Conservation (phyloP, 2,113 vertebrate genomes). For the Pterocles gutturalis region DNA sequence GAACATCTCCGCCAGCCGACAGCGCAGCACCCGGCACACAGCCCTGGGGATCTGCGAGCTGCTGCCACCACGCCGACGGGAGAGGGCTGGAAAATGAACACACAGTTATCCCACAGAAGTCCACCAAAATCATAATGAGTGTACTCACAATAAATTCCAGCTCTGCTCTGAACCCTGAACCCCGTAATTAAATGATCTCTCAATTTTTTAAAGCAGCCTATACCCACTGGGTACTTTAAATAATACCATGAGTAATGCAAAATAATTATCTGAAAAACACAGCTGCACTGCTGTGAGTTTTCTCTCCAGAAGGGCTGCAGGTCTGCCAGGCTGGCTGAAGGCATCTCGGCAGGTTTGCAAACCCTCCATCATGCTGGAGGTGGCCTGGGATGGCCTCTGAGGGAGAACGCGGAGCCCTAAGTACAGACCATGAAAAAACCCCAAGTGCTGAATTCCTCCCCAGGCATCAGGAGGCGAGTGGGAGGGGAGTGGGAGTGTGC, state of each 20-base stretch:
- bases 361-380: background rate
- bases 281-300: accelerated
- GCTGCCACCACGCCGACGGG: too few species aligned
- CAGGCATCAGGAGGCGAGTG: background rate
- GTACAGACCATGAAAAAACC: background rate
- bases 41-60: background rate
- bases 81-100: background rate
- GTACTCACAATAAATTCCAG: background rate
- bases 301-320: background rate
- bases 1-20: background rate
- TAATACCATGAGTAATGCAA: background rate
- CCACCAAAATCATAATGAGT: background rate
- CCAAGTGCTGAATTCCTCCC: accelerated
- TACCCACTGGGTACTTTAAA: background rate
- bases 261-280: background rate
- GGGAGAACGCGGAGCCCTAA: background rate
- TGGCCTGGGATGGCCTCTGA: constrained; percentile 35
- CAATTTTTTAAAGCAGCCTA: background rate
- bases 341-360: constrained; percentile 10
- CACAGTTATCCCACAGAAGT: background rate
- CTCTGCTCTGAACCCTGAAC: background rate
- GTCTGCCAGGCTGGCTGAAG: background rate
- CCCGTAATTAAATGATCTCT: background rate
- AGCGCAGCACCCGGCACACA: background rate
- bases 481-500: background rate